phyloP scores from a whole-genome alignment of 2,797 vertebrate species.

The Podarcis siculus region DNA sequence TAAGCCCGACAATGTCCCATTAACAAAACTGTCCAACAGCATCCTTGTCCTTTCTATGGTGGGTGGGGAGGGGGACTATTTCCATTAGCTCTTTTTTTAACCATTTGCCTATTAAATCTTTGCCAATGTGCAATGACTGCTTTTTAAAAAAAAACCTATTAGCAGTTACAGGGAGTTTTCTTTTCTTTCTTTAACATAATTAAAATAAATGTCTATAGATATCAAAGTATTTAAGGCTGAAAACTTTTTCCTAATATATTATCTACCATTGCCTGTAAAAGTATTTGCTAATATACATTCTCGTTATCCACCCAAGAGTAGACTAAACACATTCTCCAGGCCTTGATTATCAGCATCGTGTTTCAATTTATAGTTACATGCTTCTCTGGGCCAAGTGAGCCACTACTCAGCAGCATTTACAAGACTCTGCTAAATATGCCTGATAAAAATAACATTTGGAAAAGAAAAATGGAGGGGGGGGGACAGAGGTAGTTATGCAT shows the following conservation, averaged over 20 bases:
- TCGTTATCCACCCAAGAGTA: conserved; percentile 71
- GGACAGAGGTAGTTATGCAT: conserved; percentile 50
- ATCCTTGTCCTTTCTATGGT: conserved; percentile 1
- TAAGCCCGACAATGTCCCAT: neutral
- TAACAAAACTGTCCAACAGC: neutral
- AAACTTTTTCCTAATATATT: conserved; percentile 48
- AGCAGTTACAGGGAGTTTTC: neutral
- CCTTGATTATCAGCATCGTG: conserved; percentile 72
- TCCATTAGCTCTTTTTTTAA: neutral
- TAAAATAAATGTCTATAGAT: conserved; percentile 46
- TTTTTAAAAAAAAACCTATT: neutral
- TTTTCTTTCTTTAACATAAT: neutral
- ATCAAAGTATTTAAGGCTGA: conserved; percentile 53
- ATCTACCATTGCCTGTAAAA: conserved; percentile 63
- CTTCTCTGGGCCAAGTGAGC: conserved; percentile 65
- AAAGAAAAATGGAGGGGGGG: conserved; percentile 17
- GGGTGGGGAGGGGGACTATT: neutral
- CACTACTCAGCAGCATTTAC: conserved; percentile 60
- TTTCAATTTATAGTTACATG: conserved; percentile 74
- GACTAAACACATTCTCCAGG: conserved; percentile 76
- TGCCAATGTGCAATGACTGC: neutral
- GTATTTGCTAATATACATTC: conserved; percentile 71
- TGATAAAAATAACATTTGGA: conserved; percentile 60
- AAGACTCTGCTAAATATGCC: conserved; percentile 61
- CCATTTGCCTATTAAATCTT: neutral